A percentile compares a stretch with the other conserved stretches of the same genome.
Evolutionary conservation across 2,888 invertebrate genomes (phyloP).

Genomic region (Geophilus truncorum): DNA sequence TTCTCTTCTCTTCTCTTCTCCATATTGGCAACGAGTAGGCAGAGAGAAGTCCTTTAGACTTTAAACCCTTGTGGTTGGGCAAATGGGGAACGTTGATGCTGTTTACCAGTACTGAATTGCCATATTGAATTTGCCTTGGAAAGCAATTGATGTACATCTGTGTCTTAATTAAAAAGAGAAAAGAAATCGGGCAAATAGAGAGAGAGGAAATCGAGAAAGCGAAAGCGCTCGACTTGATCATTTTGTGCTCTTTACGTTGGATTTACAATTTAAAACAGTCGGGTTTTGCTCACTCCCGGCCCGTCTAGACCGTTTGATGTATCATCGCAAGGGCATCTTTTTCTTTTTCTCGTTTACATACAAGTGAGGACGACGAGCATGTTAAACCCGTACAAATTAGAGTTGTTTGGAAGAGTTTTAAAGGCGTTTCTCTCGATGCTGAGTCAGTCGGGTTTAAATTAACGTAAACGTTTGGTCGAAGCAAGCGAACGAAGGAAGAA

Average conservation of each 20-base stretch:
- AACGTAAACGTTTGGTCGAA: conserved; percentile 1
- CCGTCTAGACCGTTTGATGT: no score
- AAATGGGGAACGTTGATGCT: neutral
- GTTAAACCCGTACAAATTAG: neutral
- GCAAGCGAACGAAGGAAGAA: neutral
- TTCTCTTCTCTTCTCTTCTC: no score
- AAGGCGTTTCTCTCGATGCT: conserved; percentile 4
- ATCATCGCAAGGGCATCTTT: neutral
- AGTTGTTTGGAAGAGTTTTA: neutral
- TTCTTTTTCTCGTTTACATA: neutral
- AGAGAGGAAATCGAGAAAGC: neutral
- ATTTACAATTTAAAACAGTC: neutral
- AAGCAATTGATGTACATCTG: neutral
- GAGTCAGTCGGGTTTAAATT: conserved; percentile 6
- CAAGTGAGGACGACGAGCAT: no score
- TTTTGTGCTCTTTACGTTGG: neutral
- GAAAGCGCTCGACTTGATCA: neutral
- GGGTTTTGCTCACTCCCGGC: no score
- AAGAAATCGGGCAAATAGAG: neutral
- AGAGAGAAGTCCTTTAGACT: neutral
- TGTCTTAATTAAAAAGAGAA: neutral
- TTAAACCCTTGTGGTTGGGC: neutral
- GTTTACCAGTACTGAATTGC: no score
- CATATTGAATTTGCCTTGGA: neutral
- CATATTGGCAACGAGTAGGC: no score